Conservation (phyloP, 2,113 vertebrate genomes). For the Ophiodon elongatus region DNA sequence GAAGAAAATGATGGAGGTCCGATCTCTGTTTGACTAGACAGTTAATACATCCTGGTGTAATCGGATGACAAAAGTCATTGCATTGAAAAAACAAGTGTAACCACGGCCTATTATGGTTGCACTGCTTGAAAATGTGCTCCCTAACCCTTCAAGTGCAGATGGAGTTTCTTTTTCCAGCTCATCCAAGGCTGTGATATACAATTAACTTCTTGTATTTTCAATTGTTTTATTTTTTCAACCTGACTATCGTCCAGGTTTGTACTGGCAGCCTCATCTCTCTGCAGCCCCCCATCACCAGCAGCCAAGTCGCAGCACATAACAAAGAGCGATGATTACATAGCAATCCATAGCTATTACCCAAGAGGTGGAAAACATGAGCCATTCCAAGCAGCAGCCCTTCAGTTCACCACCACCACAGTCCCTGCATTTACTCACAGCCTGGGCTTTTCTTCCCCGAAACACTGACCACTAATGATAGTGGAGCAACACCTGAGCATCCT, state of each 20-base stretch:
- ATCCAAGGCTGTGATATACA: conserved; percentile 47
- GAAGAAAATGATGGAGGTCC: neutral
- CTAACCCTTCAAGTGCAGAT: conserved; percentile 36
- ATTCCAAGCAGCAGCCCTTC: conserved; percentile 58
- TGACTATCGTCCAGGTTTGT: conserved; percentile 29
- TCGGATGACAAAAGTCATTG: neutral
- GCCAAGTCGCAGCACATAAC: conserved; percentile 70
- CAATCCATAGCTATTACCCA: conserved; percentile 76
- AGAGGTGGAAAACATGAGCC: conserved; percentile 70
- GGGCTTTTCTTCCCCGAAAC: conserved; percentile 77
- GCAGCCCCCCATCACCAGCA: conserved; percentile 46
- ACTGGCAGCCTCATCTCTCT: conserved; percentile 27
- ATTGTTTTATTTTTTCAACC: conserved; percentile 16
- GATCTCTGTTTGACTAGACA: neutral
- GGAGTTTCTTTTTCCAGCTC: conserved; percentile 9
- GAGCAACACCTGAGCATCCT: conserved; percentile 75
- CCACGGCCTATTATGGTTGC: neutral
- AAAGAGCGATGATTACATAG: conserved; percentile 77
- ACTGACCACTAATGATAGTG: conserved; percentile 80
- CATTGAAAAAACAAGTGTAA: neutral
- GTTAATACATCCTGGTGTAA: neutral
- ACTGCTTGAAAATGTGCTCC: conserved; percentile 17
- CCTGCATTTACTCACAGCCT: conserved; percentile 46
- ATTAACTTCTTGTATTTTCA: conserved; percentile 49
- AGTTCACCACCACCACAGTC: conserved; percentile 26